Conservation (phyloP, 2,888 invertebrate species). For the Tiliacea aurago region DNA sequence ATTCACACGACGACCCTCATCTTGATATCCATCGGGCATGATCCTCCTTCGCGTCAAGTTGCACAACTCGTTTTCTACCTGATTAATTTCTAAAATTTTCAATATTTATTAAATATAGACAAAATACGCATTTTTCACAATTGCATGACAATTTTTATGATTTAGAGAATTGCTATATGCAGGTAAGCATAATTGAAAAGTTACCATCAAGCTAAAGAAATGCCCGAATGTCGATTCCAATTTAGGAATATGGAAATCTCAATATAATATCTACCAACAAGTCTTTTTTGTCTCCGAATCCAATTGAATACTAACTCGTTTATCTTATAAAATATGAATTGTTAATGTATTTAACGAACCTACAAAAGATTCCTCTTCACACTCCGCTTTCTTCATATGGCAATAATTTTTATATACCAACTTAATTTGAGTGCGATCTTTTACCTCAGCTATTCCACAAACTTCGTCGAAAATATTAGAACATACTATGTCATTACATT, state of each 20-base stretch:
- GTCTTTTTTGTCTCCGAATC: constrained; percentile 24
- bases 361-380: constrained; percentile 62
- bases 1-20: constrained; percentile 68
- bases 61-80: constrained; percentile 72
- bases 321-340: constrained; percentile 34
- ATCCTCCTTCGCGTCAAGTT: constrained; percentile 46
- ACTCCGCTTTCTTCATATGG: constrained; percentile 74
- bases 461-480: constrained; percentile 80
- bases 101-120: constrained; percentile 1
- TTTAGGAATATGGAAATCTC: constrained; percentile 41
- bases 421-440: constrained; percentile 63
- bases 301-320: constrained; percentile 38
- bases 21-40: neutral
- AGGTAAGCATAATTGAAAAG: constrained; percentile 1
- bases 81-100: constrained; percentile 71
- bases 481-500: constrained; percentile 74
- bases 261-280: constrained; percentile 31
- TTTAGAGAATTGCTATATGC: neutral
- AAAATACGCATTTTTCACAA: neutral
- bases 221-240: constrained; percentile 46
- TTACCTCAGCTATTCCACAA: constrained; percentile 72
- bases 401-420: constrained; percentile 79
- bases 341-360: constrained; percentile 60
- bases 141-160: neutral
- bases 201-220: constrained; percentile 9